Evolutionary conservation across 2,113 vertebrate species (phyloP).

Genomic region (Haemorhous mexicanus): DNA sequence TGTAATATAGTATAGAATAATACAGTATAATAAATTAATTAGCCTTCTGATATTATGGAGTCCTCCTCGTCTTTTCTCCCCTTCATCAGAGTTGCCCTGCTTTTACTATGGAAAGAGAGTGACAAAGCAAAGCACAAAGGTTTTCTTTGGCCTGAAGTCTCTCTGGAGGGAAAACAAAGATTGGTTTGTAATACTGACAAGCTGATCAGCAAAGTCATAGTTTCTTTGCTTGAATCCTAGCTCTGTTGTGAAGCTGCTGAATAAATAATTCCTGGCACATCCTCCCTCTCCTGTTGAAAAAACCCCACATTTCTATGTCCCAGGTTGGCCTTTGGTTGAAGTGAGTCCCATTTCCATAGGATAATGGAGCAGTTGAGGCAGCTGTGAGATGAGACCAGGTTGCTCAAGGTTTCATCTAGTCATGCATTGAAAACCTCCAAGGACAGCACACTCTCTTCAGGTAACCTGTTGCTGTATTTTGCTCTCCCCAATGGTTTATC

Average conservation of each 20-base stretch:
- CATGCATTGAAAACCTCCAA: background rate
- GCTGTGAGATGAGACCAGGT: background rate
- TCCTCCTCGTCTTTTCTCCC: too few species aligned
- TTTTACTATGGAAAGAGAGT: too few species aligned
- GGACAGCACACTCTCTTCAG: background rate
- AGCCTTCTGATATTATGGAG: too few species aligned
- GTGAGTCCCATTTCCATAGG: background rate
- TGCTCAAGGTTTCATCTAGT: background rate
- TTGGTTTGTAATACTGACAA: background rate
- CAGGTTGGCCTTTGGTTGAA: background rate
- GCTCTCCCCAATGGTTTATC: background rate
- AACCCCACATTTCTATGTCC: accelerated
- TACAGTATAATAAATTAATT: too few species aligned
- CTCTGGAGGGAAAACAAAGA: background rate
- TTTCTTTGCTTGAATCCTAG: background rate
- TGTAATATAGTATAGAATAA: too few species aligned
- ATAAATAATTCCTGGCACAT: background rate
- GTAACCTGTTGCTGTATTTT: background rate
- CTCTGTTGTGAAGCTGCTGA: background rate
- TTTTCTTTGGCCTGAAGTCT: background rate
- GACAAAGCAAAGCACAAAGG: background rate
- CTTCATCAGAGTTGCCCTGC: too few species aligned
- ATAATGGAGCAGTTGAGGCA: background rate
- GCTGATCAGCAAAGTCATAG: background rate
- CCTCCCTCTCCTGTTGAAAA: background rate